Conservation (phyloP, 1,140 invertebrate species). For the Bombus soroeensis region DNA sequence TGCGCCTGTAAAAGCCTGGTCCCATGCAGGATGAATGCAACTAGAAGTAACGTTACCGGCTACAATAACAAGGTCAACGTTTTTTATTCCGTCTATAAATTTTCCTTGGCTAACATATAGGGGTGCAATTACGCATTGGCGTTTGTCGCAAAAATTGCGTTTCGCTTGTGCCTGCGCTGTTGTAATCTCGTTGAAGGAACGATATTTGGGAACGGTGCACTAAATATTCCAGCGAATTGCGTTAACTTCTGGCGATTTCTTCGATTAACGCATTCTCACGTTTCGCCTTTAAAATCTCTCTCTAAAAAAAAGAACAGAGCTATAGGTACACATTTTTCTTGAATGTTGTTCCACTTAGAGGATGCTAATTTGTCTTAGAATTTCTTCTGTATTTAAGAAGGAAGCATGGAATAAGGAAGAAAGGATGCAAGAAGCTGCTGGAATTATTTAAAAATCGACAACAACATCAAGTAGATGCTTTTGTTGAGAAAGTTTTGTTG, state of each 20-base stretch:
- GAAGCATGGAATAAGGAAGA: no score
- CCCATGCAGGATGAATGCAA: slow-evolving; percentile 50
- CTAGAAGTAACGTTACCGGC: not conserved
- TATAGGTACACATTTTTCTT: not conserved
- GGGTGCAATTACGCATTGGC: slow-evolving; percentile 37
- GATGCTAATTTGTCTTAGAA: not conserved
- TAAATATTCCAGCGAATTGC: not conserved
- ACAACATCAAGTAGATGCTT: no score
- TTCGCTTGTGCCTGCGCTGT: not conserved
- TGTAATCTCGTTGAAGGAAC: not conserved
- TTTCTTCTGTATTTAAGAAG: not conserved
- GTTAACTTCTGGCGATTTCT: not conserved
- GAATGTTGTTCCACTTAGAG: not conserved
- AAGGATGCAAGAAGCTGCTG: no score
- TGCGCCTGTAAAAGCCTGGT: slow-evolving; percentile 58
- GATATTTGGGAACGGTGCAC: not conserved
- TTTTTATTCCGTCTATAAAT: slow-evolving; percentile 49
- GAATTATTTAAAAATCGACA: no score
- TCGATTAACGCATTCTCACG: not conserved
- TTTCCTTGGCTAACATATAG: slow-evolving; percentile 6
- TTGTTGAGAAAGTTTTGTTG: no score
- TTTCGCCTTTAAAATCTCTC: not conserved
- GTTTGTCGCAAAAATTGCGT: slow-evolving; percentile 31
- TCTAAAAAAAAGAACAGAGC: not conserved
- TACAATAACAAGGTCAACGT: slow-evolving; percentile 45